A percentile compares a stretch with the other conserved stretches of the same genome.
phyloP scores from a whole-genome alignment of 2,888 invertebrate genomes.

The Cephus sareptanus region DNA sequence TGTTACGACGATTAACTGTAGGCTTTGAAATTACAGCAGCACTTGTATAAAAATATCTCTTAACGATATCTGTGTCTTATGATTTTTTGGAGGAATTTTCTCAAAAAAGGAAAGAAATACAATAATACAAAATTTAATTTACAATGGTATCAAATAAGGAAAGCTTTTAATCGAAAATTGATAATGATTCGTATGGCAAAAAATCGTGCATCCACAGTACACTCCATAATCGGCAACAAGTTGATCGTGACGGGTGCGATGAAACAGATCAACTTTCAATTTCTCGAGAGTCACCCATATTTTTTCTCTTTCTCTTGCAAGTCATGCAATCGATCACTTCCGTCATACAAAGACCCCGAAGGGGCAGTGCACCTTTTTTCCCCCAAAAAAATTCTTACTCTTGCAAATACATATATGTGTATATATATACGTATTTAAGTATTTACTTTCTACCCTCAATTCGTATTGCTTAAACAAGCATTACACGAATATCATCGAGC shows the following conservation, averaged over 20 bases:
- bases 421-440: background rate
- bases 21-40: too few relatives aligned
- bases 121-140: too few relatives aligned
- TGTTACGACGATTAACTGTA: too few relatives aligned
- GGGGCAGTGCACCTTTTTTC: background rate
- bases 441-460: background rate
- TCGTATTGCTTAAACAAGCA: background rate
- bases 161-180: background rate
- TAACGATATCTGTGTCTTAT: background rate
- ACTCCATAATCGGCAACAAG: background rate
- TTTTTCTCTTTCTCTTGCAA: background rate
- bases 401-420: background rate
- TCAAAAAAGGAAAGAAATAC: too few relatives aligned
- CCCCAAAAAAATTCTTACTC: background rate
- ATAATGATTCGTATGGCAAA: background rate
- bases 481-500: background rate
- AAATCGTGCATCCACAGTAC: background rate
- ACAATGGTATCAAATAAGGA: background rate
- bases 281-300: conserved; percentile 27
- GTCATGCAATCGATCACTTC: background rate
- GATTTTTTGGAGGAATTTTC: too few relatives aligned
- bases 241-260: background rate
- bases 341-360: background rate
- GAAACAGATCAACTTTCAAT: conserved; percentile 33
- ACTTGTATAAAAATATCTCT: background rate